phyloP scores from a whole-genome alignment of 2,888 invertebrate species.

The Lycocerus yunnanus region DNA sequence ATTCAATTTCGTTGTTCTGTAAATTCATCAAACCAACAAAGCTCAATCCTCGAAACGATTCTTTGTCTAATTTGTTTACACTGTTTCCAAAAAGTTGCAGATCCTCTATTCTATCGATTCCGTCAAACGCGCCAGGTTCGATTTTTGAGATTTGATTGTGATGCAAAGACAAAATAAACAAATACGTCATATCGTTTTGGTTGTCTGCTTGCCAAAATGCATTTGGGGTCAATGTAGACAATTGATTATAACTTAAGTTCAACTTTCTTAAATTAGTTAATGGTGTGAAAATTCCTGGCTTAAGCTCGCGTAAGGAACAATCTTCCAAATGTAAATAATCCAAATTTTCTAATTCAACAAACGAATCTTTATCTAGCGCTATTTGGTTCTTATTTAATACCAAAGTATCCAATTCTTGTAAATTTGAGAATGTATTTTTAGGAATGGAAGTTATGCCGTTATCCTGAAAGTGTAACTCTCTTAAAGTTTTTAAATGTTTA shows the following conservation, averaged over 20 bases:
- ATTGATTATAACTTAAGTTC: conserved; percentile 14
- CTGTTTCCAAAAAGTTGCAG: conserved; percentile 14
- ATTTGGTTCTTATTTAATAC: conserved; percentile 14
- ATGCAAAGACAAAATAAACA: conserved; percentile 11
- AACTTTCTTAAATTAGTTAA: conserved; percentile 13
- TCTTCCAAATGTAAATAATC: conserved; percentile 21
- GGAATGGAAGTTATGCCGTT: conserved; percentile 14
- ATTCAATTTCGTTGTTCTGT: conserved; percentile 14
- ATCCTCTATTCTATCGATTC: conserved; percentile 22
- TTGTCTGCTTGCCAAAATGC: conserved; percentile 10
- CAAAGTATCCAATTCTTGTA: conserved; percentile 14
- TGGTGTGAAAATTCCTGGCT: conserved; percentile 3
- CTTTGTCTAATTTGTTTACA: background rate
- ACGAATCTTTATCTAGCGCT: conserved; percentile 3
- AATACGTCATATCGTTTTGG: conserved; percentile 15
- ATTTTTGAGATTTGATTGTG: conserved; percentile 15
- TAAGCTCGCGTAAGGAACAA: conserved; percentile 1
- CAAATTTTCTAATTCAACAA: conserved; percentile 6
- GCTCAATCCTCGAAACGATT: conserved; percentile 9
- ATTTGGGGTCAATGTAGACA: conserved; percentile 9
- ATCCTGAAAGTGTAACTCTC: conserved; percentile 17
- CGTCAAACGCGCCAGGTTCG: conserved; percentile 16
- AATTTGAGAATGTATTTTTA: conserved; percentile 3
- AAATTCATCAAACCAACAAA: conserved; percentile 13
- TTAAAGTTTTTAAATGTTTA: conserved; percentile 2